Percentiles rank a stretch among this genome's conserved stretches.
phyloP scores from a whole-genome alignment of 2,888 invertebrate species.

The Trilocha varians region DNA sequence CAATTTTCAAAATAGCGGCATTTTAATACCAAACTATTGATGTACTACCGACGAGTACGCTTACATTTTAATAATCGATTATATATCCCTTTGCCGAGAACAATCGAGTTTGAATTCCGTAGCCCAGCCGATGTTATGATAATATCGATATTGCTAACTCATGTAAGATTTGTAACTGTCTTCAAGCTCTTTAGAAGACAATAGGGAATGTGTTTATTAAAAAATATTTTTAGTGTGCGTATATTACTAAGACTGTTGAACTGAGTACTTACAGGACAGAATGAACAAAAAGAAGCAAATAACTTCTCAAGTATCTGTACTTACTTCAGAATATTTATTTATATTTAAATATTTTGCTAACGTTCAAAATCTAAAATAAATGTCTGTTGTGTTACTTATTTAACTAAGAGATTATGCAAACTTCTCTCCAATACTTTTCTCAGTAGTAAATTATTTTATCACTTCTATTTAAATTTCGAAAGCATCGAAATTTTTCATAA shows the following conservation, averaged over 20 bases:
- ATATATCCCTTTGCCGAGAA: constrained; percentile 34
- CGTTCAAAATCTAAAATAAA: too few species aligned
- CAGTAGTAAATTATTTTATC: too few species aligned
- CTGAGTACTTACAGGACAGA: too few species aligned
- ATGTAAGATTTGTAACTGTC: constrained; percentile 14
- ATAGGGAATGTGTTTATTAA: constrained; percentile 3
- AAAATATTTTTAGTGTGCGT: not conserved
- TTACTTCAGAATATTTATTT: too few species aligned
- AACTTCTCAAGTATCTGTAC: too few species aligned
- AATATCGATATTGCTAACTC: constrained; percentile 25
- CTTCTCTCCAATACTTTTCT: too few species aligned
- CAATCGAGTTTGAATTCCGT: constrained; percentile 41
- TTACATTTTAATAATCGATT: constrained; percentile 61
- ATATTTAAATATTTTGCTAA: too few species aligned
- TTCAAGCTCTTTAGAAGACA: constrained; percentile 12
- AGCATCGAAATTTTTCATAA: too few species aligned
- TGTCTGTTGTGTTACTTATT: too few species aligned
- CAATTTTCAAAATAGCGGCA: constrained; percentile 16
- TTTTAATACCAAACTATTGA: constrained; percentile 41
- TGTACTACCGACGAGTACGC: constrained; percentile 41
- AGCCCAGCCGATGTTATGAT: constrained; percentile 29
- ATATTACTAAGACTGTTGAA: not conserved
- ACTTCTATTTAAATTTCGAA: too few species aligned
- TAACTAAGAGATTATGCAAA: too few species aligned
- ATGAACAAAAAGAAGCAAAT: too few species aligned